Evolutionary conservation across 2,797 vertebrate genomes (phyloP).

Genomic region (Tympanoctomys barrerae): DNA sequence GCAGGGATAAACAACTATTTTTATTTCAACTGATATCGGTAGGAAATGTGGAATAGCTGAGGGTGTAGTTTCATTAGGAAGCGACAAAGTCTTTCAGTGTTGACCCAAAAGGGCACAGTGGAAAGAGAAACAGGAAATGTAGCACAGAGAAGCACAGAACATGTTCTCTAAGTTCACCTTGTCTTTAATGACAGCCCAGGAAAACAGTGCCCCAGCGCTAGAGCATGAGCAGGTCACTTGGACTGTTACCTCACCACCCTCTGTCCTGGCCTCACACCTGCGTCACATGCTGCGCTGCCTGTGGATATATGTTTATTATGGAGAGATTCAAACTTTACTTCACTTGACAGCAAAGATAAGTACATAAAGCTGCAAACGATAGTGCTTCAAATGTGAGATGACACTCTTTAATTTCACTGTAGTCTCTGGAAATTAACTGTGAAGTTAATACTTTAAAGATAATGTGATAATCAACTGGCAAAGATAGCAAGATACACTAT

Average conservation of each 20-base stretch:
- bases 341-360: constrained; percentile 44
- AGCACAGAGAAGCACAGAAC: not conserved
- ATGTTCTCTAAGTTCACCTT: not conserved
- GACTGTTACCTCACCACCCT: not conserved
- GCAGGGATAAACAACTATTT: not conserved
- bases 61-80: not conserved
- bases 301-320: constrained; percentile 11
- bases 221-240: not conserved
- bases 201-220: not conserved
- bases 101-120: not conserved
- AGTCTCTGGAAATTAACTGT: constrained; percentile 58
- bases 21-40: not conserved
- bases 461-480: constrained; percentile 58
- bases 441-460: constrained; percentile 55
- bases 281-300: not conserved
- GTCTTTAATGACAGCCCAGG: not conserved
- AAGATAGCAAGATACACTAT: constrained; percentile 49
- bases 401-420: constrained; percentile 6
- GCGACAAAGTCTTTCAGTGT: not conserved
- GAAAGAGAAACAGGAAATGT: not conserved
- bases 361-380: constrained; percentile 28
- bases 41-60: not conserved
- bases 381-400: constrained; percentile 37
- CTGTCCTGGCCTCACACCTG: not conserved
- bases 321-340: constrained; percentile 64